These are phyloP conservation scores for Proisotoma minuta DNA, from an alignment of 2,888 invertebrate genomes.

Conservation along the genomic window DNA sequence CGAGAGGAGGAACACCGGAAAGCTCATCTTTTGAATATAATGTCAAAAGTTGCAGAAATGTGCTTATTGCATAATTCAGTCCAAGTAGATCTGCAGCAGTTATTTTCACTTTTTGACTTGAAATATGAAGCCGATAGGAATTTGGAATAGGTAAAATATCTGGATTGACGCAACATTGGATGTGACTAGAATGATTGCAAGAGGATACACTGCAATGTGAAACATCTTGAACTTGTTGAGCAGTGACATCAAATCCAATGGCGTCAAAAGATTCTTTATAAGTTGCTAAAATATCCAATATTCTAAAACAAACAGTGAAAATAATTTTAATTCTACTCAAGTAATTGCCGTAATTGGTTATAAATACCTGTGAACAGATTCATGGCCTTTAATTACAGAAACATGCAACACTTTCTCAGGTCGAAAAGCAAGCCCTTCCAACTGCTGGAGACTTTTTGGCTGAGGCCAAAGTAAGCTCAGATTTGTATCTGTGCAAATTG, in stretches of 20 bases:
- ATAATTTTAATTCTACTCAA: background rate
- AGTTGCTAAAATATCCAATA: slow-evolving; percentile 56
- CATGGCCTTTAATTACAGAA: slow-evolving; percentile 51
- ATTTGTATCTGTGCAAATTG: slow-evolving; percentile 52
- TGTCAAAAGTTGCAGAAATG: slow-evolving; percentile 57
- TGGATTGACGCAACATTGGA: slow-evolving; percentile 56
- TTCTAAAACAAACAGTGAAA: slow-evolving; percentile 48
- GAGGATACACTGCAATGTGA: slow-evolving; percentile 27
- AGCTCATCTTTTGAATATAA: slow-evolving; percentile 51
- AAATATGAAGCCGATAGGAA: slow-evolving; percentile 56
- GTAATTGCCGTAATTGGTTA: background rate
- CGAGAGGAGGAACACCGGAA: slow-evolving; percentile 51
- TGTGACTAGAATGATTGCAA: slow-evolving; percentile 50
- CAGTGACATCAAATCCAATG: slow-evolving; percentile 53
- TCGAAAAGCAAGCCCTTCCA: slow-evolving; percentile 54
- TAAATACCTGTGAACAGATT: slow-evolving; percentile 48
- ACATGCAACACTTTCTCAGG: slow-evolving; percentile 53
- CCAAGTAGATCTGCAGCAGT: slow-evolving; percentile 57
- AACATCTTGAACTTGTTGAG: slow-evolving; percentile 46
- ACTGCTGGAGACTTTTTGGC: slow-evolving; percentile 57
- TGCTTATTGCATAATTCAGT: slow-evolving; percentile 58
- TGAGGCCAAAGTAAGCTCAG: slow-evolving; percentile 59
- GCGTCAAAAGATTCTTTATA: slow-evolving; percentile 53
- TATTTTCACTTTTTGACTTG: slow-evolving; percentile 55
- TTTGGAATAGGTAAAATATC: slow-evolving; percentile 54